Evolutionary conservation across 2,888 invertebrate genomes (phyloP), one percentile per base, ranked within the genome.

Genomic region (Hemithea aestivaria): DNA sequence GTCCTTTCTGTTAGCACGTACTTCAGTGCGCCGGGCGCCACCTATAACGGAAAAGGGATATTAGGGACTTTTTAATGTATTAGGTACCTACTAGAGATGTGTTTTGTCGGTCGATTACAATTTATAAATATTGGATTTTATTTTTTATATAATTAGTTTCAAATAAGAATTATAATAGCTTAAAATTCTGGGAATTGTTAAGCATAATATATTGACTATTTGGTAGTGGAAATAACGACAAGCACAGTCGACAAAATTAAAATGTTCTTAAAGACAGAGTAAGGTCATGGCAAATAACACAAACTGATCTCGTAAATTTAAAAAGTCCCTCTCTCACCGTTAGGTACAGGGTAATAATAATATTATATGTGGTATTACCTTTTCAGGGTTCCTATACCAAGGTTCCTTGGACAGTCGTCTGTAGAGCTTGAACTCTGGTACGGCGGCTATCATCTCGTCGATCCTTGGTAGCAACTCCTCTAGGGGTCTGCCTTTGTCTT

Each of bases 341-440:
- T 16, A 16, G 16, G 3, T 16, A 16, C 24, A 2, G 7, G 10
- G 28, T 21, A 23, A 8, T 16, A 27, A 10, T 20, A 27, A 1
- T 7, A 9, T 6, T 10, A n/a, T 5, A 27, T 1, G 5, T 6
- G 6, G 6, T 7, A 6, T 55, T 55, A 84, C 85, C 76, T 83
- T 85, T 7, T 62, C 50, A 0, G 87, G 87, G 36, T 84, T 66
- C 39, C 76, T 68, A 56, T 84, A 87, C 71, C 74, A 77, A 0
- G 30, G 43, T 9, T 87, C 83, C 47, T 85, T 60, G 0, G 84
- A 83, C 12, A 74, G 35, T 16, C 83, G 62, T 40, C 52, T 72
- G 53, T 83, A 84, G 2, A 75, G 28, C 50, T 82, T 85, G 52
- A 68, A 74, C 0, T 61, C 55, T 0, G 84, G 81, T 4, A 56